phyloP scores from a whole-genome alignment of 2,113 vertebrate species.

The Atrichornis clamosus region DNA sequence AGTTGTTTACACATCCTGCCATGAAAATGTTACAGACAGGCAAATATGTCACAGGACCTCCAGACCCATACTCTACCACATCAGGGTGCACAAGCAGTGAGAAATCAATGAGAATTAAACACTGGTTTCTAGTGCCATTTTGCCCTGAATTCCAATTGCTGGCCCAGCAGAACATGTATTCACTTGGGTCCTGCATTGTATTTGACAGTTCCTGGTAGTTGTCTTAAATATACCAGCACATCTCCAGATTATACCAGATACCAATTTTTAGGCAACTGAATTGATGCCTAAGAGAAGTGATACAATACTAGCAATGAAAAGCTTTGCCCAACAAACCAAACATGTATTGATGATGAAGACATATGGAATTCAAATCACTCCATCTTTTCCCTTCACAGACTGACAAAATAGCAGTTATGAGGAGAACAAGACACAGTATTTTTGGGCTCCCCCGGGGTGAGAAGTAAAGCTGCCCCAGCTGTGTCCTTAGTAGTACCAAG shows the following conservation, averaged over 20 bases:
- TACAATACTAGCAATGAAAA: not conserved
- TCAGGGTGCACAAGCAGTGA: not conserved
- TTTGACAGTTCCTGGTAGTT: not conserved
- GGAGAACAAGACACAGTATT: not conserved
- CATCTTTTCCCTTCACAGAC: not conserved
- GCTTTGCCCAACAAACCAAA: not conserved
- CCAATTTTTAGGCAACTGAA: not conserved
- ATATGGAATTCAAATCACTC: not conserved
- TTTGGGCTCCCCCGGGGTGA: not conserved
- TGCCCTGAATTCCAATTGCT: not conserved
- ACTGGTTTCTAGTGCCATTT: not conserved
- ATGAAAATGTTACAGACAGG: not conserved
- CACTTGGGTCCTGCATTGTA: not conserved
- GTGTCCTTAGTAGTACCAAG: not conserved
- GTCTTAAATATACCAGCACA: not conserved
- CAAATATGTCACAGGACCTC: not conserved
- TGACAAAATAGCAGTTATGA: not conserved
- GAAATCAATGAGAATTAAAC: not conserved
- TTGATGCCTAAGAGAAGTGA: not conserved
- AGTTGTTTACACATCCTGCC: not conserved
- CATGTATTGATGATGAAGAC: not conserved
- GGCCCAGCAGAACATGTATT: not conserved
- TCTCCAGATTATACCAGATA: not conserved
- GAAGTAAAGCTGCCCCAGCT: not conserved
- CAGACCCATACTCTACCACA: not conserved